Evolutionary conservation across 1,140 invertebrate species (phyloP).

Genomic region (Chymomyza costata): DNA sequence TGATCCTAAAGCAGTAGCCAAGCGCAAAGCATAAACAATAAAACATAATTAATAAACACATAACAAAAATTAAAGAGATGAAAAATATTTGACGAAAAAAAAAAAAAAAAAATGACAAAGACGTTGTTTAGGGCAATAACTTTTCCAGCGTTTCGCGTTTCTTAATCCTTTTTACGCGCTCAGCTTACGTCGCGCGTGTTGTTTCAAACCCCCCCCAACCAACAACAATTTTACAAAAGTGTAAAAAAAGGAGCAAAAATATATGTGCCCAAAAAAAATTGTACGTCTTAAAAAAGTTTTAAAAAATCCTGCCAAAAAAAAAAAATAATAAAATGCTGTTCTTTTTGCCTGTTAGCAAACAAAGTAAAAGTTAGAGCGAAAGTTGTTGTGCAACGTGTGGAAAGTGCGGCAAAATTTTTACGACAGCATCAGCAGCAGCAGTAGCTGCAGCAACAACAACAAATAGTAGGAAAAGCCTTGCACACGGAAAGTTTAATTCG

Average conservation of each 20-base stretch:
- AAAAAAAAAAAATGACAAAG: no score
- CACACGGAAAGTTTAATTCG: conserved; percentile 58
- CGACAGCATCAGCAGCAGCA: conserved; percentile 22
- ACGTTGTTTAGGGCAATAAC: conserved; percentile 20
- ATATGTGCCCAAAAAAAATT: conserved; percentile 17
- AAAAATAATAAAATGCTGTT: conserved; percentile 9
- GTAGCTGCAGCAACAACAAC: neutral
- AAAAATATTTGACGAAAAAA: neutral
- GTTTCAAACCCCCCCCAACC: no score
- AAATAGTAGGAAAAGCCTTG: neutral
- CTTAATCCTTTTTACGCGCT: conserved; percentile 45
- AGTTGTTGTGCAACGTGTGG: conserved; percentile 60
- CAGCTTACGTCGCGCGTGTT: conserved; percentile 9
- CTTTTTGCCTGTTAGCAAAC: conserved; percentile 32
- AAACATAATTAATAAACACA: conserved; percentile 39
- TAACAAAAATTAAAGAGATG: conserved; percentile 20
- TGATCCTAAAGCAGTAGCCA: conserved; percentile 18
- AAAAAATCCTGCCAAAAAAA: neutral
- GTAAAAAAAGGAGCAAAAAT: no score
- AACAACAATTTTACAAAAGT: no score
- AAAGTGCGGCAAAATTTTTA: conserved; percentile 52
- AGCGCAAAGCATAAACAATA: conserved; percentile 26
- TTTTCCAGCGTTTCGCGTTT: conserved; percentile 34
- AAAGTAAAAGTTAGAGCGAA: conserved; percentile 65
- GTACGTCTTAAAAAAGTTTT: conserved; percentile 45